Conservation (phyloP, 2,797 vertebrate genomes). For the Spinibarbus caldwelli region DNA sequence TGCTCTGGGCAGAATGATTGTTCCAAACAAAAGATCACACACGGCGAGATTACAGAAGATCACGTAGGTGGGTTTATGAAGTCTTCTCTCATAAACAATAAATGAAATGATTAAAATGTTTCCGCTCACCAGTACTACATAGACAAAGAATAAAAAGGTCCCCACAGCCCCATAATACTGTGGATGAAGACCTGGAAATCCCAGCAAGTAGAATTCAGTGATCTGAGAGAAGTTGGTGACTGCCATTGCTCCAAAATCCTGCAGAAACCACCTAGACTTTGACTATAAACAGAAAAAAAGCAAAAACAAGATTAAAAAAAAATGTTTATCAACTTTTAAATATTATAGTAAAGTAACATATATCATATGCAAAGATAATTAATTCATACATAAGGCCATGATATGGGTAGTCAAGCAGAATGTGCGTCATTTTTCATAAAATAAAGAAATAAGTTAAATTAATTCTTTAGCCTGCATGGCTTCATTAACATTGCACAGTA, state of each 20-base stretch:
- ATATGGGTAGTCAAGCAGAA: too few relatives aligned
- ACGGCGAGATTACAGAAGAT: conserved; percentile 15
- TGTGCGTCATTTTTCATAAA: too few relatives aligned
- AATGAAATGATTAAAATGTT: conserved; percentile 68
- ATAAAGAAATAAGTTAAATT: too few relatives aligned
- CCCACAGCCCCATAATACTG: conserved; percentile 15
- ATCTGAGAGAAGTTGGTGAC: not conserved
- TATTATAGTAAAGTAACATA: too few relatives aligned
- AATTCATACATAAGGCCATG: too few relatives aligned
- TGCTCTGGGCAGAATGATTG: not conserved
- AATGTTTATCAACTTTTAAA: too few relatives aligned
- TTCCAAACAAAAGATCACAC: conserved; percentile 17
- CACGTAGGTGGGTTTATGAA: conserved; percentile 65
- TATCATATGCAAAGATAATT: too few relatives aligned
- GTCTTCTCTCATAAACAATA: conserved; percentile 64
- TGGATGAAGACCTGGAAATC: conserved; percentile 70
- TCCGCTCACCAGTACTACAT: conserved; percentile 63
- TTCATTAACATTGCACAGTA: too few relatives aligned
- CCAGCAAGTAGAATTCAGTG: conserved; percentile 53
- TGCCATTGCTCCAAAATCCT: not conserved
- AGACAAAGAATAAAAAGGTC: conserved; percentile 36
- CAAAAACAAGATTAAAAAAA: too few relatives aligned
- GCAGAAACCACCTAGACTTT: not conserved
- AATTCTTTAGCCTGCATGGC: too few relatives aligned
- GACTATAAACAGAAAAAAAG: not conserved